Conservation (phyloP, 2,888 invertebrate genomes). For the Drosophila paramelanica region DNA sequence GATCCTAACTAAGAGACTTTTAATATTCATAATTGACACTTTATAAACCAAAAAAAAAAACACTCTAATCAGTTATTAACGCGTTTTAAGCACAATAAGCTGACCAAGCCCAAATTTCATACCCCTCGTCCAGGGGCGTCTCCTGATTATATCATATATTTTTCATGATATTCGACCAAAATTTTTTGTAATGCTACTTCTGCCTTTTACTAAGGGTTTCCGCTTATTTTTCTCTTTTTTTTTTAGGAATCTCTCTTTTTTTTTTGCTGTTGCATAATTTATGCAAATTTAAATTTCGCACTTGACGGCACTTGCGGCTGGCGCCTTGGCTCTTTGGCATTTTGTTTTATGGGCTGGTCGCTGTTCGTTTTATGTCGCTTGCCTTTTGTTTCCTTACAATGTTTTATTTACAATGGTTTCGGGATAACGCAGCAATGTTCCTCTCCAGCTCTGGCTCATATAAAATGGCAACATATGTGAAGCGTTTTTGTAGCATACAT, state of each 20-base stretch:
- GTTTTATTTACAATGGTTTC: constrained; percentile 38
- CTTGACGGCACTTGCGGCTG: constrained; percentile 72
- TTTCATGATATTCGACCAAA: constrained; percentile 57
- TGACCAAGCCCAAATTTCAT: constrained; percentile 8
- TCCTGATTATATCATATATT: constrained; percentile 61
- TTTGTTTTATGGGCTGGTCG: constrained; percentile 60
- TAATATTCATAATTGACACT: too few species aligned
- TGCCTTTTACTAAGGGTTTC: constrained; percentile 16
- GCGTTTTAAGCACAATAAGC: neutral
- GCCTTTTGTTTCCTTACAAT: constrained; percentile 42
- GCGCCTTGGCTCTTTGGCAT: constrained; percentile 48
- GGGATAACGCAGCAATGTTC: constrained; percentile 3
- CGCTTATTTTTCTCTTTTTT: constrained; percentile 11
- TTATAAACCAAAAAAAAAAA: too few species aligned
- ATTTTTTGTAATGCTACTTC: constrained; percentile 41
- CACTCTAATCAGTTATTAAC: constrained; percentile 3
- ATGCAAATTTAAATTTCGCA: constrained; percentile 76
- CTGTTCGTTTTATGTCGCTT: constrained; percentile 62
- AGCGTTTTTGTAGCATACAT: constrained; percentile 3
- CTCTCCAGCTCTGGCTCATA: constrained; percentile 13
- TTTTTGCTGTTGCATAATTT: constrained; percentile 63
- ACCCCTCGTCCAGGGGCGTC: neutral
- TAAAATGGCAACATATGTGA: constrained; percentile 50
- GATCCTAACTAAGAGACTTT: too few species aligned
- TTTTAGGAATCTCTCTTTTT: constrained; percentile 26